Percentiles rank a stretch among this genome's conserved stretches.
phyloP scores from a whole-genome alignment of 92 coral and sea anemone genomes.

The Pocillopora meandrina region DNA sequence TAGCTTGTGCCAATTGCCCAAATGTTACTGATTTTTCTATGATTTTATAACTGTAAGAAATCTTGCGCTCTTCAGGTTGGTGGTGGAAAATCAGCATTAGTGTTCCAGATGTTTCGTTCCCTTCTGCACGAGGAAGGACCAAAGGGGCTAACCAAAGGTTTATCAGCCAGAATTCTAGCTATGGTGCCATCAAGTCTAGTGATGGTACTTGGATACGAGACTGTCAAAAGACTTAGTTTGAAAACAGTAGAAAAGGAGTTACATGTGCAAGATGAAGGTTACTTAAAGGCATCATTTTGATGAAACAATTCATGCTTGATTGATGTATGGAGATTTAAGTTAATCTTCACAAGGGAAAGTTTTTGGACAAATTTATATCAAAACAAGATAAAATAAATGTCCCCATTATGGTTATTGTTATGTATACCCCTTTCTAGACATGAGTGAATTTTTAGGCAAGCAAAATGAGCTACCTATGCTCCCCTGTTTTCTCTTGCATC shows the following conservation, averaged over 20 bases:
- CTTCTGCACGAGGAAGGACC: conserved; percentile 89
- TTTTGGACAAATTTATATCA: too few species aligned
- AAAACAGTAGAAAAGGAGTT: conserved; percentile 59
- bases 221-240: conserved; percentile 88
- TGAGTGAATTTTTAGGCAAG: too few species aligned
- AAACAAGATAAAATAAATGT: too few species aligned
- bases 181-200: conserved; percentile 95
- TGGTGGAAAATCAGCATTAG: conserved; percentile 71
- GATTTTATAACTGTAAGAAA: too few species aligned
- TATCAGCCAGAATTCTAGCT: conserved; percentile 85
- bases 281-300: conserved; percentile 60
- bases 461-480: too few species aligned
- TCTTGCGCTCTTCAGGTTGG: conserved; percentile 66
- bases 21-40: too few species aligned
- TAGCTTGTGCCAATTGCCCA: too few species aligned
- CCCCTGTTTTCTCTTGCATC: too few species aligned
- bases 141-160: conserved; percentile 78
- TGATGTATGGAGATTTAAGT: neutral
- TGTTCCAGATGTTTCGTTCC: conserved; percentile 67
- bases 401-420: too few species aligned
- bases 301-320: neutral
- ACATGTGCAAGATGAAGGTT: conserved; percentile 75
- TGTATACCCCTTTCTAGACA: too few species aligned
- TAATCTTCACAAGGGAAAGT: too few species aligned
- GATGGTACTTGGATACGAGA: conserved; percentile 94